A percentile compares a stretch with the other conserved stretches of the same genome.
phyloP scores from a whole-genome alignment of 2,797 vertebrate species.

The Liasis olivaceus region DNA sequence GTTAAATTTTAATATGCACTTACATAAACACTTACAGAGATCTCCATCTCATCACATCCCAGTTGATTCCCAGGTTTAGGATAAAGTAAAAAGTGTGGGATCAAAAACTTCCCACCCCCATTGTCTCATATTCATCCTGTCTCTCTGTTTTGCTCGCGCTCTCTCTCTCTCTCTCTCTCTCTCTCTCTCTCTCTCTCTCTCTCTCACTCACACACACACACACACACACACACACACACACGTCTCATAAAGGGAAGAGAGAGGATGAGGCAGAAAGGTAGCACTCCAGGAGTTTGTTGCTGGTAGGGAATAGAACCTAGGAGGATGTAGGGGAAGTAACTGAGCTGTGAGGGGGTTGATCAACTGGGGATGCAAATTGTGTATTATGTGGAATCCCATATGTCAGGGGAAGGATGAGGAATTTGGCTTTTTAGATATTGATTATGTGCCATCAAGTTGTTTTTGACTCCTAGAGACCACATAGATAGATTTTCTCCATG shows the following conservation, averaged over 20 bases:
- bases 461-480: not conserved
- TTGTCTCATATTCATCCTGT: not conserved
- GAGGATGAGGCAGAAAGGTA: not conserved
- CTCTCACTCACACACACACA: not conserved
- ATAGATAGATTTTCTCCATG: not conserved
- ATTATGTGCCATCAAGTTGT: not conserved
- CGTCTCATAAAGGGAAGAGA: not conserved
- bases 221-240: not conserved
- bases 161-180: not conserved
- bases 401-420: not conserved
- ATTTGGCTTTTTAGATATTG: not conserved
- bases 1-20: not conserved
- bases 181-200: not conserved
- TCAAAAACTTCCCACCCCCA: not conserved
- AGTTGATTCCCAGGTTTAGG: not conserved
- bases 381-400: not conserved
- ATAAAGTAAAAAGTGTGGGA: not conserved
- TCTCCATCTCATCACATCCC: not conserved
- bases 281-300: not conserved
- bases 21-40: not conserved
- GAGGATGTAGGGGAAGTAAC: not conserved
- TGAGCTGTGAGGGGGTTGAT: not conserved
- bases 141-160: not conserved
- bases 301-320: not conserved
- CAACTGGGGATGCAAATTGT: not conserved